Evolutionary conservation across 2,888 invertebrate species (phyloP), one percentile per base, ranked within the genome.

Genomic region (Himalopsyche anomala): DNA sequence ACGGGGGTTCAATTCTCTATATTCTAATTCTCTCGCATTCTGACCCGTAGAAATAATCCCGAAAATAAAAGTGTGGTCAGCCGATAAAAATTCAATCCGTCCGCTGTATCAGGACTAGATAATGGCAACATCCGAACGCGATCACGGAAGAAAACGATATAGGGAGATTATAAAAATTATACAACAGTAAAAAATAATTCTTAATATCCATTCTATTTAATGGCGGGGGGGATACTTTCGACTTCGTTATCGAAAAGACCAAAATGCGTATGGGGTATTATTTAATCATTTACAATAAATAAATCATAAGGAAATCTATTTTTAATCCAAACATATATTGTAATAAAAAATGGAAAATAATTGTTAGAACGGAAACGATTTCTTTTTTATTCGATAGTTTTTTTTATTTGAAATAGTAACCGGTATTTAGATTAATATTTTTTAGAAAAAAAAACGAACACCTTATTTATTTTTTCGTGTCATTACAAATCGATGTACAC

Each of bases 101-200:
- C 15, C 62, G 19, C 28, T 4, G 28, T 62, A 62, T 62, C 28
- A 62, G 28, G 15, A 19, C 11, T 62, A 19, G 62, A 62, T 62
- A 62, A 62, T 62, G 62, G 62, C 19, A 62, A 19, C 62, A 62
- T 62, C 79, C 79, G 82, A 85, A 85, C 82, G 85, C 51, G 85
- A 85, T 85, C 85, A 85, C 85, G 85, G 85, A 85, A 85, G 82
- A 85, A 85, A 82, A 85, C 85, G 82, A 85, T 85, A 85, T 82
- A 85, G 74, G 82, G 74, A 85, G 82, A 85, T 85, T 85, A 85
- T 82, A 85, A 85, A 85, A 62, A 62, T 62, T 62, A 62, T 62
- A 62, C 62, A 62, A 62, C 62, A 19, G 62, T 62, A 62, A 62
- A 62, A 51, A 62, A 62, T 62, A 62, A 62, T 62, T 62, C 19